Conservation (phyloP, 2,797 vertebrate genomes). For the Zalophus californianus region DNA sequence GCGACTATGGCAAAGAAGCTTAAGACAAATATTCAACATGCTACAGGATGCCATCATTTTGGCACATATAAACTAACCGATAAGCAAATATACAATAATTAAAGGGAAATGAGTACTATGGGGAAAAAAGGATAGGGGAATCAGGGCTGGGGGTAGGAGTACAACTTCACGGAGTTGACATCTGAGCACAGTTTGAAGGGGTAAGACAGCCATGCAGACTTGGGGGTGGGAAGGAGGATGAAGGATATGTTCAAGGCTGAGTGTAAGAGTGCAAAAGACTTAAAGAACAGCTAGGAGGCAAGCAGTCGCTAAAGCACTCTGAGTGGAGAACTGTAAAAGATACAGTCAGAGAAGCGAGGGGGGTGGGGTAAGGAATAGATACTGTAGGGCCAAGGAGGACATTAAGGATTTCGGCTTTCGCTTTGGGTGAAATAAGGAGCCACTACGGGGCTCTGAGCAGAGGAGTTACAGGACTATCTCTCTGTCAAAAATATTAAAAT, state of each 20-base stretch:
- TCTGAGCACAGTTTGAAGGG: neutral
- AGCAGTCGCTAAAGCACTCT: neutral
- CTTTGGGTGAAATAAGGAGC: neutral
- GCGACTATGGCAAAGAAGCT: neutral
- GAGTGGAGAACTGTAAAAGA: neutral
- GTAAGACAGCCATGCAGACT: neutral
- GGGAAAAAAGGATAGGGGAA: neutral
- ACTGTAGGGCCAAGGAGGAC: neutral
- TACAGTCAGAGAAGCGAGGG: neutral
- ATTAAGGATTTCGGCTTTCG: neutral
- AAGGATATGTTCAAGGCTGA: neutral
- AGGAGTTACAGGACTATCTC: neutral
- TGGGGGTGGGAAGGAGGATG: neutral
- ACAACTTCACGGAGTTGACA: neutral
- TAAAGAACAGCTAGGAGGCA: neutral
- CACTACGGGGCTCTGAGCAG: neutral
- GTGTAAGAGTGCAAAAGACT: neutral
- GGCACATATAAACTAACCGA: neutral
- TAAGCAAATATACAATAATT: neutral
- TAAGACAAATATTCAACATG: neutral
- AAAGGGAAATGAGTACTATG: neutral
- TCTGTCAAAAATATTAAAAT: neutral
- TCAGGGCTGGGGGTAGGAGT: neutral
- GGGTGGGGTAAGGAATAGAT: neutral
- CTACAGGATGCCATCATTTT: neutral